Evolutionary conservation across 2,888 invertebrate genomes (phyloP).

Genomic region (Caenorhabditis auriculariae): DNA sequence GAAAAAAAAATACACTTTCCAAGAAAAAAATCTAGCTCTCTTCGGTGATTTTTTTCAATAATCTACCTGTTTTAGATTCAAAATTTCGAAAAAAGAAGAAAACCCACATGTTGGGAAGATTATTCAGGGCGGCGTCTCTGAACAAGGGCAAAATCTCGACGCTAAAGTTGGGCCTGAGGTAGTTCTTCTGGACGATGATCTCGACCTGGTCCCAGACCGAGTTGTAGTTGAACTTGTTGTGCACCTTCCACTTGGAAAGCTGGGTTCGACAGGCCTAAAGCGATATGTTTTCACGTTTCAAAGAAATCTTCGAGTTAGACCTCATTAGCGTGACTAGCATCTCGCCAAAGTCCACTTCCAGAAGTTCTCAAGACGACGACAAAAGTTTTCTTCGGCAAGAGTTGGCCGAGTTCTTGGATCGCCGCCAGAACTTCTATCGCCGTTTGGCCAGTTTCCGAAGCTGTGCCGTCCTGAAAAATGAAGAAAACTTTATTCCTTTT

Average conservation of each 20-base stretch:
- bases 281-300: slow-evolving; percentile 1
- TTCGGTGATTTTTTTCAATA: too few species aligned
- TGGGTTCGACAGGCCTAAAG: slow-evolving; percentile 33
- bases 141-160: slow-evolving; percentile 45
- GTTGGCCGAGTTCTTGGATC: slow-evolving; percentile 32
- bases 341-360: slow-evolving; percentile 44
- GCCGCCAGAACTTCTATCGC: slow-evolving; percentile 46
- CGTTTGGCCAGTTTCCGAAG: slow-evolving; percentile 46
- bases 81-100: too few species aligned
- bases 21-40: too few species aligned
- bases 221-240: slow-evolving; percentile 41
- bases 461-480: slow-evolving; percentile 37
- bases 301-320: neutral
- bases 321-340: slow-evolving; percentile 31
- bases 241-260: slow-evolving; percentile 40
- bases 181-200: slow-evolving; percentile 43
- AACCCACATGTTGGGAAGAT: slow-evolving; percentile 38
- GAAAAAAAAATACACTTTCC: too few species aligned
- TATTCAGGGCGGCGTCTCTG: slow-evolving; percentile 36
- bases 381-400: slow-evolving; percentile 35
- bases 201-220: slow-evolving; percentile 49
- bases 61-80: too few species aligned
- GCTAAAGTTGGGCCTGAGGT: slow-evolving; percentile 32
- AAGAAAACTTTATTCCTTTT: too few species aligned
- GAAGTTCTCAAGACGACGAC: slow-evolving; percentile 38